A percentile compares a stretch with the other conserved stretches of the same genome.
Conservation (phyloP, 2,888 invertebrate genomes). For the Chironomus riparius region DNA sequence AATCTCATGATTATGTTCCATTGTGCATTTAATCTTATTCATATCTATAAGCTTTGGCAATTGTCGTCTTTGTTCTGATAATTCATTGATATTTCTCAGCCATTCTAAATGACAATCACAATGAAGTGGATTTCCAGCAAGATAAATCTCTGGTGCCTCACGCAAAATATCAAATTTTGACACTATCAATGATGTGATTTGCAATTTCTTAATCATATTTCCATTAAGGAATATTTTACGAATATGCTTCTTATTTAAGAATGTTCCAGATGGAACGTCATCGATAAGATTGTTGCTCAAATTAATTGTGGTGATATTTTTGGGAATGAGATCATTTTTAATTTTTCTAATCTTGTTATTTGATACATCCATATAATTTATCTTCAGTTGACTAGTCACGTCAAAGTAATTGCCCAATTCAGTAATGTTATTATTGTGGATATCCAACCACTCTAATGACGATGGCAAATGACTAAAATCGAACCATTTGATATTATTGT, state of each 20-base stretch:
- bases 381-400: constrained; percentile 52
- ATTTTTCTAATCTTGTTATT: constrained; percentile 61
- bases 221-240: constrained; percentile 68
- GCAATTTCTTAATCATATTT: constrained; percentile 62
- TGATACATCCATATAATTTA: constrained; percentile 70
- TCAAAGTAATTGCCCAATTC: constrained; percentile 66
- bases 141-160: constrained; percentile 67
- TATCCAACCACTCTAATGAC: constrained; percentile 69
- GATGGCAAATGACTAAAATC: constrained; percentile 70
- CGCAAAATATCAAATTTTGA: constrained; percentile 43
- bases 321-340: constrained; percentile 59
- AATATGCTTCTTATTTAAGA: constrained; percentile 57
- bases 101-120: constrained; percentile 86
- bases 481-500: constrained; percentile 68
- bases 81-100: constrained; percentile 69
- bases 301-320: constrained; percentile 61
- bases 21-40: constrained; percentile 65
- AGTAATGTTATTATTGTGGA: constrained; percentile 69
- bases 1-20: constrained; percentile 50
- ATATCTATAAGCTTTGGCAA: constrained; percentile 73
- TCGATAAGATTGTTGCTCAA: constrained; percentile 66
- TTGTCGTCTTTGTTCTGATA: constrained; percentile 55
- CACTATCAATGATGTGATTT: constrained; percentile 61
- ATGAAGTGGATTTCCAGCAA: constrained; percentile 72
- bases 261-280: constrained; percentile 60